Conservation (phyloP, 2,797 vertebrate species). For the Mycteria americana region DNA sequence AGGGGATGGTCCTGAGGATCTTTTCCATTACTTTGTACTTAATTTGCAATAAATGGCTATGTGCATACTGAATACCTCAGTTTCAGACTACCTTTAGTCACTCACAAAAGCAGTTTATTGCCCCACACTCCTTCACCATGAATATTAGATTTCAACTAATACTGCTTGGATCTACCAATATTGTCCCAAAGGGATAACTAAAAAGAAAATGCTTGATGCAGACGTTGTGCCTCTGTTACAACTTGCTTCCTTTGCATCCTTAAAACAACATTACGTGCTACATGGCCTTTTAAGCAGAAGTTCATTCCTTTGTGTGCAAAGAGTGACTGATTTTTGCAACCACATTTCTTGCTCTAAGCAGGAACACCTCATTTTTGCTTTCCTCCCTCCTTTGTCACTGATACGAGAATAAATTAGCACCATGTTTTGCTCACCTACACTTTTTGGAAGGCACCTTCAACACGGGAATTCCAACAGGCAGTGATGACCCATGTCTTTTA, state of each 20-base stretch:
- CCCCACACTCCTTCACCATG: not conserved
- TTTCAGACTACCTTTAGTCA: not conserved
- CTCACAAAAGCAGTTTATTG: not conserved
- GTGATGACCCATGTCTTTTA: not conserved
- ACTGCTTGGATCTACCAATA: not conserved
- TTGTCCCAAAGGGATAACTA: not conserved
- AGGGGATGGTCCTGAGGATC: not conserved
- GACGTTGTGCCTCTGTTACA: not conserved
- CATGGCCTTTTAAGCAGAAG: not conserved
- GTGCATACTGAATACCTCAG: not conserved
- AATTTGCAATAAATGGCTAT: not conserved
- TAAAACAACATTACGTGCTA: not conserved
- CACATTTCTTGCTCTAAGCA: not conserved
- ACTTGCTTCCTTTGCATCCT: not conserved
- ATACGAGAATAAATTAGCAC: not conserved
- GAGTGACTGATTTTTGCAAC: not conserved
- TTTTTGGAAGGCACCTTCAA: not conserved
- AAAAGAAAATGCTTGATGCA: not conserved
- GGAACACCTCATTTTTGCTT: not conserved
- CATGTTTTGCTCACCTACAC: accelerated
- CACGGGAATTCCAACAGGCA: not conserved
- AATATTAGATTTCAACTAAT: not conserved
- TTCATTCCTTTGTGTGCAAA: not conserved
- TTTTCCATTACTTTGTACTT: not conserved
- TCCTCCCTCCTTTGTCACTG: not conserved